Base-by-base conservation (phyloP, 2,888 invertebrate species). In the Eristalis intricaria region DNA sequence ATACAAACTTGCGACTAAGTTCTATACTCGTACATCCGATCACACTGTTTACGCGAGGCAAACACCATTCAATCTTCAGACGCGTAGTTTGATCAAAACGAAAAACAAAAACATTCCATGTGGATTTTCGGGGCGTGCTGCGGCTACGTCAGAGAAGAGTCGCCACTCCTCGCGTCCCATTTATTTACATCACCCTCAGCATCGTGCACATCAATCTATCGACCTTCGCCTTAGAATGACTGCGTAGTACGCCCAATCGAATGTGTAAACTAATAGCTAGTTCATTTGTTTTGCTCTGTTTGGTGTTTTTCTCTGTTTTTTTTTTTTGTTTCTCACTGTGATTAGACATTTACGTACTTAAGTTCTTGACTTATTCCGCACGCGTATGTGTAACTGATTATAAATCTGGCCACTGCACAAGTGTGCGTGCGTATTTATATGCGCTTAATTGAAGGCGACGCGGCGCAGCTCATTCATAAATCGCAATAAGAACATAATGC, bases 401-500 rank as follows among this genome's bases (percentile, higher is more conserved):
- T 26, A 29, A 38, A 26, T 64, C 50, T 71, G 35, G 26, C 1
- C 38, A 15, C 4, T 15, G 35, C 56, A 38, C 23, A 3, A 26
- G n/a, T 15, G 66, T 43, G 38, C 22, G n/a, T 56, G 32, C 19
- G 66, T n/a, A 22, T n/a, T 22, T 35, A 79, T 61, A 73, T 79
- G 66, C 73, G 50, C 4, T 50, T 50, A 19, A 50, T 50, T 50
- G 69, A 63, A 81, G 58, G 69, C 56, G 64, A 69, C 75, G 81
- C 63, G 69, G 69, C 38, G 50, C 50, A 19, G 40, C 40, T 75
- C 81, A 81, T 81, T 81, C 81, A 81, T 81, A 63, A 81, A 81
- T 75, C 74, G 75, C 75, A 81, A 81, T 70, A 81, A 81, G 15
- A 75, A 40, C 56, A 81, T 81, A 32, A 81, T 81, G 80, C 64